These are phyloP conservation scores for Enoplosus armatus DNA, from an alignment of 2,797 vertebrate genomes.

Conservation along the genomic window DNA sequence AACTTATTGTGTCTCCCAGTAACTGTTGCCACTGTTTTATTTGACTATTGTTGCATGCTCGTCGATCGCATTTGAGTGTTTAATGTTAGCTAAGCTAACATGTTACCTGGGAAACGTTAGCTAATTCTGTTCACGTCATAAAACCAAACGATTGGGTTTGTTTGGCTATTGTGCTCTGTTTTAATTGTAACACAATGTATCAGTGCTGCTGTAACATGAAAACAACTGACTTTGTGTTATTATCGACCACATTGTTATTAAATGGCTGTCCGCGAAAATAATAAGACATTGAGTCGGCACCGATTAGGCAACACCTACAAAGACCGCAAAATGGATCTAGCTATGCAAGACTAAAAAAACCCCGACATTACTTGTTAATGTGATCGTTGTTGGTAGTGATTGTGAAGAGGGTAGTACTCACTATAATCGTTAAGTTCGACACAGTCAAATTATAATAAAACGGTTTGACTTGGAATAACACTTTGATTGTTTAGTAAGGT, in stretches of 20 bases:
- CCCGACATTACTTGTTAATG: not conserved
- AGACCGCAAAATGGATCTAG: not conserved
- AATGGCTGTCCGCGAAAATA: not conserved
- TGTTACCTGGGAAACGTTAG: slow-evolving; percentile 11
- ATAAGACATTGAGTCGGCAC: not conserved
- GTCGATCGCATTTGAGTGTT: not conserved
- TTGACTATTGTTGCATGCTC: rapidly evolving
- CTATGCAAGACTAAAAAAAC: not conserved
- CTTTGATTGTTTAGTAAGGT: not conserved
- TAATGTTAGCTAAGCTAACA: slow-evolving; percentile 20
- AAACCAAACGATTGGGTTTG: not conserved
- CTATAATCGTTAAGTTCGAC: not conserved
- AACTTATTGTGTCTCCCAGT: rapidly evolving
- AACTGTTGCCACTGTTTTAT: not conserved
- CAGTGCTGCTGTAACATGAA: not conserved
- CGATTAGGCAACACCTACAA: too few relatives aligned
- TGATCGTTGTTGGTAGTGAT: not conserved
- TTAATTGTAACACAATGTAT: not conserved
- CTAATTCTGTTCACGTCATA: too few relatives aligned
- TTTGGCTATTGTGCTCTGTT: not conserved
- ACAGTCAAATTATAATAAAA: not conserved
- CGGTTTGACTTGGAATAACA: not conserved
- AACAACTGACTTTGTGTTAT: not conserved
- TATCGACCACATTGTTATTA: not conserved
- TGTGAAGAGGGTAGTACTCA: not conserved